Evolutionary conservation across 2,888 invertebrate species (phyloP).

Genomic region (Athalia rosae): DNA sequence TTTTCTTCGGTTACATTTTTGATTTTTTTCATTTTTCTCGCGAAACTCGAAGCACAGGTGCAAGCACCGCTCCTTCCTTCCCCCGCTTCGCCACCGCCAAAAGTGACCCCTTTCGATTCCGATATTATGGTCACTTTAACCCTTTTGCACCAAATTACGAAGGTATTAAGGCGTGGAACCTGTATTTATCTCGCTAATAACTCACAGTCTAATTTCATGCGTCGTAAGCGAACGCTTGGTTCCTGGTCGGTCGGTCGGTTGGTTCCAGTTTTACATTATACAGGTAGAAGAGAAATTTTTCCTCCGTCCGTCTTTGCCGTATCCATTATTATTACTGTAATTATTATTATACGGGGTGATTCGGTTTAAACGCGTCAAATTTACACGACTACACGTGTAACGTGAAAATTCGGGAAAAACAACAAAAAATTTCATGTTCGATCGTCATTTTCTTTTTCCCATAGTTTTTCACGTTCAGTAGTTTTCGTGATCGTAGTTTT

Average conservation of each 20-base stretch:
- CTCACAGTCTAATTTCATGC: conserved; percentile 41
- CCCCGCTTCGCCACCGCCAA: not conserved
- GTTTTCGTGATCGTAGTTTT: too few species aligned
- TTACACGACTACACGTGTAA: not conserved
- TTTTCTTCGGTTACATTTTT: not conserved
- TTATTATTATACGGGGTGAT: not conserved
- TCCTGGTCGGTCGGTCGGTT: not conserved
- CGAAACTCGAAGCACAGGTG: conserved; percentile 38
- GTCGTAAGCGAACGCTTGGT: conserved; percentile 19
- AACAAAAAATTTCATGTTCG: too few species aligned
- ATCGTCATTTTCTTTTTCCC: too few species aligned
- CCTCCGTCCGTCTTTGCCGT: not conserved
- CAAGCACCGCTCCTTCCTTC: not conserved
- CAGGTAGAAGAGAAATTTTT: conserved; percentile 17
- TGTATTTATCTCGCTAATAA: conserved; percentile 43
- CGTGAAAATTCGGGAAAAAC: not conserved
- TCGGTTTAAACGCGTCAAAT: not conserved
- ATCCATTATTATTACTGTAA: conserved; percentile 9
- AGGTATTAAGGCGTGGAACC: conserved; percentile 31
- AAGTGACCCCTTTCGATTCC: conserved; percentile 19
- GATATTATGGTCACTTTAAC: conserved; percentile 25
- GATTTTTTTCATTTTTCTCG: too few species aligned
- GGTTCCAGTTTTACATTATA: conserved; percentile 13
- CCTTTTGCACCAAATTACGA: conserved; percentile 45
- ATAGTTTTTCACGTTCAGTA: too few species aligned